Base-by-base conservation (phyloP, 2,113 vertebrate species). In the Rynchops niger region DNA sequence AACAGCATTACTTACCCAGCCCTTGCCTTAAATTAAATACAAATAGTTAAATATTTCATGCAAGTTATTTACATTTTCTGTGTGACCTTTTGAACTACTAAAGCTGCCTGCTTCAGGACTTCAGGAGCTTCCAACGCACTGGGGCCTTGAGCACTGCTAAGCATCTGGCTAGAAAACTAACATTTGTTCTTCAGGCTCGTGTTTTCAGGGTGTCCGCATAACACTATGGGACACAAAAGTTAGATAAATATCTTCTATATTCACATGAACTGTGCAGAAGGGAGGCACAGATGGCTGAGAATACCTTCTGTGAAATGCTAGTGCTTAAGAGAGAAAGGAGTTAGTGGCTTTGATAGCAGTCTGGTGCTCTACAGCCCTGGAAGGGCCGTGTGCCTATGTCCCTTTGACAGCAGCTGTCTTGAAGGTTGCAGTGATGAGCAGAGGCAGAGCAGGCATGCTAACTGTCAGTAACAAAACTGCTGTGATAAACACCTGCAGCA, bases 51-150 rank as follows among this genome's bases (percentile, higher is more conserved):
- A n/a, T 91, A 95, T 93, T 82, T 96, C 53, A 63, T 94, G 74
- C 21, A 52, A 3, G 36, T 29, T 89, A 84, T 85, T 97, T 95
- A 86, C 66, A 86, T 93, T 94, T 96, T 79, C 88, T 90, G 56
- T 78, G 88, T 96, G 90, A 95, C 72, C 66, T 82, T 95, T 76
- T 87, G 90, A 90, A 90, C 69, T 56, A 42, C 25, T 49, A 47
- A 53, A 62, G 22, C 22, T 58, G 26, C 23, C 27, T 81, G 53
- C 21, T 84, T 76, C 59, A 70, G 32, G n/a, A 42, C 21, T 83
- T 76, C 59, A 66, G 32, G n/a, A 45, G 18, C 34, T 86, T 82
- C 72, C 49, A 85, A 6, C 1, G 1, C 19, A 19, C 9, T 6
- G 15, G 10, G 18, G 2, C 23, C 43, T 70, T 88, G 20, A 82